These are phyloP conservation scores for Brachyptera putata DNA, from an alignment of 2,888 invertebrate species.

Conservation along the genomic window DNA sequence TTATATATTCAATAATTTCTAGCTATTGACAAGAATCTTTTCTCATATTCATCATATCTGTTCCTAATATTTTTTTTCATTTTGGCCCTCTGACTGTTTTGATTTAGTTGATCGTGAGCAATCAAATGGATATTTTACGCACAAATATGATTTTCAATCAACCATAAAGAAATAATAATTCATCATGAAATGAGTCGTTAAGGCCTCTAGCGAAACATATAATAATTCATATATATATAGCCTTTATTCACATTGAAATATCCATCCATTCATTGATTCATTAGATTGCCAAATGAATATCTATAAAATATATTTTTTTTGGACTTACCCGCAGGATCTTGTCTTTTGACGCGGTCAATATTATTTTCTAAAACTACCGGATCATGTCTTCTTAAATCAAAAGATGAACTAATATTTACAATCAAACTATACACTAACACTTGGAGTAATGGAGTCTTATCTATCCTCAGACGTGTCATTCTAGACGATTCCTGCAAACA, in stretches of 20 bases:
- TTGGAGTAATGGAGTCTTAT: background rate
- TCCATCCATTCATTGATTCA: background rate
- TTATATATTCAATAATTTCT: too few species aligned
- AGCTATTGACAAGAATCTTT: too few species aligned
- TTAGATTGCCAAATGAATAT: background rate
- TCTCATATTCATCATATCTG: too few species aligned
- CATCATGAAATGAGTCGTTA: too few species aligned
- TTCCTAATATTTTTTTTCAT: too few species aligned
- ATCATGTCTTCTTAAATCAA: constrained; percentile 10
- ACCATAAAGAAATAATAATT: too few species aligned
- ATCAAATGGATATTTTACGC: too few species aligned
- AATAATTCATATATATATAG: too few species aligned
- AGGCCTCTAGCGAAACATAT: too few species aligned
- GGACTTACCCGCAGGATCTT: constrained; percentile 7
- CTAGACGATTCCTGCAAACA: background rate
- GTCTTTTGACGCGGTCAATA: constrained; percentile 12
- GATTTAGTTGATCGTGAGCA: too few species aligned
- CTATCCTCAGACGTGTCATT: constrained; percentile 8
- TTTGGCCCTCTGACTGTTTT: too few species aligned
- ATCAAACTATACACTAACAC: background rate
- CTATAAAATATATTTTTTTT: background rate
- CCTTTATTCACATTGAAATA: background rate
- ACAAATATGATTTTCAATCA: too few species aligned
- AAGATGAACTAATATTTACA: background rate
- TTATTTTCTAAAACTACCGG: background rate